Base-by-base conservation (phyloP, 2,113 vertebrate species). In the Rhineura floridana region DNA sequence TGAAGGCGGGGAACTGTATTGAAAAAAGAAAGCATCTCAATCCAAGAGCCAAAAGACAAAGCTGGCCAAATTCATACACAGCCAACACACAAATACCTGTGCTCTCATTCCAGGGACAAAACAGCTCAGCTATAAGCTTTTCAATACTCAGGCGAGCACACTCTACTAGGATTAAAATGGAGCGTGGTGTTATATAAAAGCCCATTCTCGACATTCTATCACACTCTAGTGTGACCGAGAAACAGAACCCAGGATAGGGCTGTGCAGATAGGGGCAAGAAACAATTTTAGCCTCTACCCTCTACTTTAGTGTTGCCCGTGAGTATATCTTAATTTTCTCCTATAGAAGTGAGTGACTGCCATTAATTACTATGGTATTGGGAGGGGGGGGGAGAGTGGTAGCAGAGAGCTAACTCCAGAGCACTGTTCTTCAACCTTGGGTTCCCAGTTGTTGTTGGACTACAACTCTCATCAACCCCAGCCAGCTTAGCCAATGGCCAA, bases 51-150 rank as follows among this genome's bases (percentile, higher is more conserved):
- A n/a, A 86, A 72, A 81, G 33, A 70, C 50, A 48, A 21, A 83
- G 17, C 4, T n/a, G 23, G 63, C 81, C 80, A 86, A 67, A 78
- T 83, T 90, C 63, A 89, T 73, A 63, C 23, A 72, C 44, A 48
- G 72, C 6, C 21, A 28, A 46, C 62, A 19, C 50, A 52, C 87
- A 83, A 30, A 46, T 65, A 77, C 67, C 44, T 65, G 36, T 50
- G 65, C 48, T 76, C 46, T 88, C 46, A 52, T 80, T 33, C 55
- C 21, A 67, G 46, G 25, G 72, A 77, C 21, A 69, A 76, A 76
- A 90, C 39, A 77, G 50, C 17, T 11, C n/a, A 70, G 87, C 55
- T 75, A 86, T 50, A 89, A 69, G 44, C 72, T 85, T 73, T 59
- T 79, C 36, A 72, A 59, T 62, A 77, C 65, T 69, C 72, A 85